Evolutionary conservation across 2,113 vertebrate species (phyloP).

Genomic region (Melanerpes aurifrons): DNA sequence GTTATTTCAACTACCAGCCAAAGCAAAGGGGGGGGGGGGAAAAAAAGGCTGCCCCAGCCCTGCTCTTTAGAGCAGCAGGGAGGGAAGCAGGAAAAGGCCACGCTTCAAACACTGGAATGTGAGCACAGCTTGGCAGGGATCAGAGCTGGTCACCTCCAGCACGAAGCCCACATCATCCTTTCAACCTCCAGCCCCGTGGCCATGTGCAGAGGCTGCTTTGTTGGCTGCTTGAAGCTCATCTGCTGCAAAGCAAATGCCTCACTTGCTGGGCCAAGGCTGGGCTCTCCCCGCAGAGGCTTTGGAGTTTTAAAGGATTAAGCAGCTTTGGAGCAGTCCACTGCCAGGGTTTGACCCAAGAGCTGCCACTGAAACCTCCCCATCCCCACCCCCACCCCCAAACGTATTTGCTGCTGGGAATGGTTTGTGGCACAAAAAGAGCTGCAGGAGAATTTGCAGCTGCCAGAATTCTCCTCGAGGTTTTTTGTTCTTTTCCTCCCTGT

Average conservation of each 20-base stretch:
- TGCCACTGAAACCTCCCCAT: neutral
- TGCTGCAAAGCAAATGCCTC: neutral
- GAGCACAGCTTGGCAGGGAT: neutral
- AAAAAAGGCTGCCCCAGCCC: neutral
- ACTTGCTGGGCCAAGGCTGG: neutral
- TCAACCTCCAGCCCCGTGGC: neutral
- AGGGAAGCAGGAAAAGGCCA: neutral
- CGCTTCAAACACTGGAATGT: fast-evolving
- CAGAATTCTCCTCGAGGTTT: neutral
- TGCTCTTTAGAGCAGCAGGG: neutral
- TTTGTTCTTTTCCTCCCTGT: neutral
- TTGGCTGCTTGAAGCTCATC: neutral
- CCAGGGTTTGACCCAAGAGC: neutral
- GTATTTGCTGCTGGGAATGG: neutral
- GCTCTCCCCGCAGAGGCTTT: neutral
- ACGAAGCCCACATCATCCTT: neutral
- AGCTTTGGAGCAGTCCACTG: neutral
- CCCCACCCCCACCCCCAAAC: neutral
- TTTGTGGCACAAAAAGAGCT: neutral
- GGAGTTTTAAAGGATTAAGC: neutral
- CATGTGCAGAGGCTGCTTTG: fast-evolving
- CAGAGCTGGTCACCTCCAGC: neutral
- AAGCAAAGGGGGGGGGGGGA: neutral
- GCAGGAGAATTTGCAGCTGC: neutral
- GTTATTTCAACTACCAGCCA: neutral